Evolutionary conservation across 2,113 vertebrate species (phyloP), one percentile per base, ranked within the genome.

Genomic region (Sterrhoptilus dennistouni): DNA sequence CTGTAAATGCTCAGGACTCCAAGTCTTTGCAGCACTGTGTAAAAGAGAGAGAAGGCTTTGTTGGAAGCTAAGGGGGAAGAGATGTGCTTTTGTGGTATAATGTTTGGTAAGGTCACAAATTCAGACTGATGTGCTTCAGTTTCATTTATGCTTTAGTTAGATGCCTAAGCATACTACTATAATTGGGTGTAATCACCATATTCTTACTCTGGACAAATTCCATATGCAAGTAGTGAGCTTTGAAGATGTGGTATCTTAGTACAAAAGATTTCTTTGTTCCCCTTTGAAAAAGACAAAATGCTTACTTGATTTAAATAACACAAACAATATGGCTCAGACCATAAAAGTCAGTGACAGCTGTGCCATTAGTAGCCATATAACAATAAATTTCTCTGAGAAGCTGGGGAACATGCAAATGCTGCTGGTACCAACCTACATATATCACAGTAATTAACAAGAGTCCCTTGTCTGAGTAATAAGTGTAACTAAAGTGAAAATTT

Each of bases 311-410:
- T 60, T 64, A 93, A 89, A 78, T 83, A 90, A 47, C 42, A 36
- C 29, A 78, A 90, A 70, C 71, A 87, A 63, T 71, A 68, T 60
- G 35, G 29, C 40, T 93, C 20, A 86, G 80, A 63, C 42, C 56
- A 44, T 93, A 71, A 95, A 92, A 92, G 47, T 85, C 84, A 91
- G 60, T 74, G 72, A 83, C 93, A 95, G 86, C 89, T 95, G 86
- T 87, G 77, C 72, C 71, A 95, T 95, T 95, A 94, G 47, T 66
- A 82, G 49, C 53, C 24, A 27, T 81, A 42, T 49, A 95, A 74
- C 22, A 78, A 78, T 59, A 88, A 90, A 74, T 49, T 47, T 44
- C 47, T 91, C 59, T 76, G 74, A 89, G 77, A 68, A 94, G 74
- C 65, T 70, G 52, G 44, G 52, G 56, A 95, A 54, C 36, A 50